Percentiles rank a stretch among this genome's conserved stretches.
Evolutionary conservation across 2,113 vertebrate species (phyloP).

Genomic region (Larimichthys crocea): DNA sequence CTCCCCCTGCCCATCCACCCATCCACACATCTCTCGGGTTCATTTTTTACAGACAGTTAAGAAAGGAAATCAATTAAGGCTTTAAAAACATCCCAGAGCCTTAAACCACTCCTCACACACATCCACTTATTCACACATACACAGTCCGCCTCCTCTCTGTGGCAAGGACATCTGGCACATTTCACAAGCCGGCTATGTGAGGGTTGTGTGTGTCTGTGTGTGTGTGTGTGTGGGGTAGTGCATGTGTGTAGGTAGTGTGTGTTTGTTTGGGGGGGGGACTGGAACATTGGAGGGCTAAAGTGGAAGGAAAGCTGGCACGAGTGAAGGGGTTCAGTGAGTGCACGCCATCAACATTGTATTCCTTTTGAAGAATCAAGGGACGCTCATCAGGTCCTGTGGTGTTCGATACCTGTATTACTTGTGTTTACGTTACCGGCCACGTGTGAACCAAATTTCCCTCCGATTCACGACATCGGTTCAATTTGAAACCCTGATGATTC

Average conservation of each 20-base stretch:
- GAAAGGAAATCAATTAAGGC: constrained; percentile 57
- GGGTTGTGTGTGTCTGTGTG: constrained; percentile 36
- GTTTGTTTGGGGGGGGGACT: constrained; percentile 27
- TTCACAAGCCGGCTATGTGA: constrained; percentile 71
- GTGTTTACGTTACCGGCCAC: constrained; percentile 26
- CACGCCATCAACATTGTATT: constrained; percentile 40
- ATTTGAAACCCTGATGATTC: constrained; percentile 26
- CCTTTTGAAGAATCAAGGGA: not conserved
- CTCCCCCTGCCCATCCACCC: constrained; percentile 19
- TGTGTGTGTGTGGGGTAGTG: constrained; percentile 9
- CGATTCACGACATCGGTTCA: constrained; percentile 4
- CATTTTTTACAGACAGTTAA: constrained; percentile 42
- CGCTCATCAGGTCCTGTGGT: not conserved
- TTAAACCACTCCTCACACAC: constrained; percentile 27
- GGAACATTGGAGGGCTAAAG: constrained; percentile 52
- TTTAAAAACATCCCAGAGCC: constrained; percentile 27
- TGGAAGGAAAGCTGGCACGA: constrained; percentile 65
- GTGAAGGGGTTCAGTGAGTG: constrained; percentile 58
- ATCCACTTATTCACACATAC: constrained; percentile 42
- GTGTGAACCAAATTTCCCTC: not conserved
- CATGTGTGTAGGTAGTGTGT: constrained; percentile 37
- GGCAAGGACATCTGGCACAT: constrained; percentile 78
- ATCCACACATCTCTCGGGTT: constrained; percentile 23
- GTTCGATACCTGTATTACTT: not conserved
- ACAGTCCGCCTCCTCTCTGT: constrained; percentile 53